These are phyloP conservation scores for Lepus europaeus DNA, from an alignment of 2,113 vertebrate species.

Conservation along the genomic window DNA sequence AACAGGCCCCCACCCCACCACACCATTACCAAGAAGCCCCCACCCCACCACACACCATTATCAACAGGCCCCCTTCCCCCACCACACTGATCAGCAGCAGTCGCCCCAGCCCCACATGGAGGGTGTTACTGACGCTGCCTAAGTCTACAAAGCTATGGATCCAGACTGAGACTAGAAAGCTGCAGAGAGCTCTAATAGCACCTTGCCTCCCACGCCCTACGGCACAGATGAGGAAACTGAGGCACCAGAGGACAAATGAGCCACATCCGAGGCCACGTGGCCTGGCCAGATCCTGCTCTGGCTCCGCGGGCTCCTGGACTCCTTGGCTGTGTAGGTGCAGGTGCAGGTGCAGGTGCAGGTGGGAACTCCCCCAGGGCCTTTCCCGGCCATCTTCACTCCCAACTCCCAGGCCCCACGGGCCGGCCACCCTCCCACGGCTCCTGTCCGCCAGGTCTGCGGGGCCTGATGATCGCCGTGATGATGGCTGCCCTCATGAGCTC, in stretches of 20 bases:
- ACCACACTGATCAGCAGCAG: no score
- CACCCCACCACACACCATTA: no score
- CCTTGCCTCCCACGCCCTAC: neutral
- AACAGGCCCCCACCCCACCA: no score
- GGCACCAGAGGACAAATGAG: neutral
- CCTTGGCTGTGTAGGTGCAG: neutral
- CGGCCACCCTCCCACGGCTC: neutral
- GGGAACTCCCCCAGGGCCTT: neutral
- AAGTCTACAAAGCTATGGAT: neutral
- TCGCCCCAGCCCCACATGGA: no score
- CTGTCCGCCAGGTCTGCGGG: slow-evolving; percentile 91
- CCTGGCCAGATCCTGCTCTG: neutral
- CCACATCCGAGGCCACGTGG: neutral
- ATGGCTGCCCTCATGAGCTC: slow-evolving; percentile 98
- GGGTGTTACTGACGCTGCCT: no score
- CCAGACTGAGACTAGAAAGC: neutral
- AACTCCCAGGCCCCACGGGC: accelerated
- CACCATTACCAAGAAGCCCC: no score
- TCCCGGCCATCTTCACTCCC: neutral
- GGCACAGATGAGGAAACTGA: neutral
- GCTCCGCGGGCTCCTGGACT: neutral
- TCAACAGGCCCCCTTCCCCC: neutral
- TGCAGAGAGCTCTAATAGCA: neutral
- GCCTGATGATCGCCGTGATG: slow-evolving; percentile 97
- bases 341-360: neutral